Conservation (phyloP, 2,888 invertebrate genomes). For the Tridacna gigas region DNA sequence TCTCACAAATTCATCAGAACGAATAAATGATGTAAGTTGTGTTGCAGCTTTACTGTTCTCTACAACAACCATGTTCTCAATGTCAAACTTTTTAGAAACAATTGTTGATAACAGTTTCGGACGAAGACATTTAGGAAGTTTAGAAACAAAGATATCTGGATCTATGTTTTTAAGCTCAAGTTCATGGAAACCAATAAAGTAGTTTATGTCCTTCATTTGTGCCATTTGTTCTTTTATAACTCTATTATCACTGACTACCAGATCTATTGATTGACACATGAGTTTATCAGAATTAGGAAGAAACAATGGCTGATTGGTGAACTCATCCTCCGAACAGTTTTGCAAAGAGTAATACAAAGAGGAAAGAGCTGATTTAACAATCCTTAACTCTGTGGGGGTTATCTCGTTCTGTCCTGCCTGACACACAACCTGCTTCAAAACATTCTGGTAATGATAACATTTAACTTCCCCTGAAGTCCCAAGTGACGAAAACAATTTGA, state of each 20-base stretch:
- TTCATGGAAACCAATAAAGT: conserved; percentile 40
- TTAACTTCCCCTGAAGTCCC: conserved; percentile 27
- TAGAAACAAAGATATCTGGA: conserved; percentile 8
- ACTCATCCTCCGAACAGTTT: background rate
- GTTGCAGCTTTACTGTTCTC: conserved; percentile 5
- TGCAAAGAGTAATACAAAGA: background rate
- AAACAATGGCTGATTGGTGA: background rate
- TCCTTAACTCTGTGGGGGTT: conserved; percentile 13
- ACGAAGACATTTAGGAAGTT: conserved; percentile 25
- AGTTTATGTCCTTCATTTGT: conserved; percentile 26
- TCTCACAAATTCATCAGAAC: conserved; percentile 29
- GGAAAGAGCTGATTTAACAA: conserved; percentile 16
- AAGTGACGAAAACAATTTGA: conserved; percentile 34
- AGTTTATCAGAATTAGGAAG: conserved; percentile 13
- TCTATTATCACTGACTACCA: conserved; percentile 41
- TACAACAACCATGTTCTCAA: conserved; percentile 3
- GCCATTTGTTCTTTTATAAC: conserved; percentile 31
- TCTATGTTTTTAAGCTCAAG: conserved; percentile 26
- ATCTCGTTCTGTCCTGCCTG: conserved; percentile 25
- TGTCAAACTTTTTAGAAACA: conserved; percentile 28
- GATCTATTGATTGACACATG: conserved; percentile 3
- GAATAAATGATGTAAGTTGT: conserved; percentile 15
- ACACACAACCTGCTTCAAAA: conserved; percentile 31
- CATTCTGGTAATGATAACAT: conserved; percentile 34
- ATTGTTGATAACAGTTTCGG: conserved; percentile 36